A percentile compares a stretch with the other conserved stretches of the same genome.
Conservation (phyloP, 2,113 vertebrate genomes). For the Hiodon alosoides region DNA sequence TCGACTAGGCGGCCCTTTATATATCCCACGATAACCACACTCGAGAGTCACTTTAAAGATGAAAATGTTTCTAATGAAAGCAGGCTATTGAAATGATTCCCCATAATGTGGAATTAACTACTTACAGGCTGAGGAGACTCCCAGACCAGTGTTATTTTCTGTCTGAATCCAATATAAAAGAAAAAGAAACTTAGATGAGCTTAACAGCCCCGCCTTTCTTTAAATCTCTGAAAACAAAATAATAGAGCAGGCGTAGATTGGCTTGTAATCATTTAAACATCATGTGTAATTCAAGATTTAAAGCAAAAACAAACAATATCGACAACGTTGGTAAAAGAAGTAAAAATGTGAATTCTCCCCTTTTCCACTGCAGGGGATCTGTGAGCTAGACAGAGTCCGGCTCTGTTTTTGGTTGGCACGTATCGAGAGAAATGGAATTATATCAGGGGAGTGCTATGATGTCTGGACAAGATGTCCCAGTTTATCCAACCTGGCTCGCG, state of each 20-base stretch:
- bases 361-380: neutral
- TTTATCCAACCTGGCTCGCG: slow-evolving; percentile 1
- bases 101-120: slow-evolving; percentile 20
- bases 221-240: slow-evolving; percentile 6
- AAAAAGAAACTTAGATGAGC: slow-evolving; percentile 1
- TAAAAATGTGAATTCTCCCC: neutral
- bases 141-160: slow-evolving; percentile 11
- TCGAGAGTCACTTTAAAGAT: slow-evolving; percentile 17
- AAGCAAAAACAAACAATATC: neutral
- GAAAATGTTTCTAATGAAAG: slow-evolving; percentile 21
- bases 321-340: neutral
- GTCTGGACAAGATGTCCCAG: slow-evolving; percentile 23
- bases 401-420: slow-evolving; percentile 13
- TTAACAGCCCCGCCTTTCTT: neutral
- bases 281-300: neutral
- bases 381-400: neutral
- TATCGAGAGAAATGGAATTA: slow-evolving; percentile 10
- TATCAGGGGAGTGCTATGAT: slow-evolving; percentile 17
- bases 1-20: slow-evolving; percentile 26
- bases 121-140: slow-evolving; percentile 17
- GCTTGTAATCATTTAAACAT: neutral
- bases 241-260: neutral
- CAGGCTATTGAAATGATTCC: slow-evolving; percentile 27
- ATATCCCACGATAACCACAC: slow-evolving; percentile 23
- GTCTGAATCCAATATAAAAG: slow-evolving; percentile 13